Evolutionary conservation across 2,888 invertebrate species (phyloP).

Genomic region (Danaus chrysippus): DNA sequence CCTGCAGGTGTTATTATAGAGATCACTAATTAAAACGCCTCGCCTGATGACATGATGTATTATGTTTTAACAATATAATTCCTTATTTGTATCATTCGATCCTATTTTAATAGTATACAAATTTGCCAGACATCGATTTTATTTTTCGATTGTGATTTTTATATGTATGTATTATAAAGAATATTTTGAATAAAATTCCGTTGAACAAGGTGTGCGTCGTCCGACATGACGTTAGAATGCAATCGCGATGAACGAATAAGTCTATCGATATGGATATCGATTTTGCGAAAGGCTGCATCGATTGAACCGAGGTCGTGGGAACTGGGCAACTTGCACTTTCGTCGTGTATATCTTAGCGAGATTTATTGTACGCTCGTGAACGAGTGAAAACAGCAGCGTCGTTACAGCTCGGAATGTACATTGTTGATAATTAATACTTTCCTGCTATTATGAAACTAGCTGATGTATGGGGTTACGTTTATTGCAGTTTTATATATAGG

Average conservation of each 20-base stretch:
- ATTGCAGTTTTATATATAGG: slow-evolving; percentile 36
- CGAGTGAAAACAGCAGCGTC: slow-evolving; percentile 3
- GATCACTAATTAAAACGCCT: not conserved
- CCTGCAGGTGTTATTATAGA: not conserved
- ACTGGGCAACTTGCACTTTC: slow-evolving; percentile 76
- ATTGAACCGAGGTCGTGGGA: slow-evolving; percentile 58
- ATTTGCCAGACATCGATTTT: too few relatives aligned
- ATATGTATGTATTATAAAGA: too few relatives aligned
- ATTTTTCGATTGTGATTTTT: too few relatives aligned
- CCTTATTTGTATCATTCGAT: not conserved
- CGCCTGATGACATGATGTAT: not conserved
- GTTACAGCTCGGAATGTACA: not conserved
- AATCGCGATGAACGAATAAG: slow-evolving; percentile 6
- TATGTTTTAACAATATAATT: slow-evolving; percentile 10
- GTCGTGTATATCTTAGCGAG: slow-evolving; percentile 42
- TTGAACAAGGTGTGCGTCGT: not conserved
- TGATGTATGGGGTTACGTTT: not conserved
- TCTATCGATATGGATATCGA: slow-evolving; percentile 18
- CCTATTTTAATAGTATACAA: not conserved
- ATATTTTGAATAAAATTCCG: not conserved
- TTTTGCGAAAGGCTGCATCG: slow-evolving; percentile 17
- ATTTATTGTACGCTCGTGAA: slow-evolving; percentile 29
- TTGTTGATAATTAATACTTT: too few relatives aligned
- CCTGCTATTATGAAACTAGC: not conserved
- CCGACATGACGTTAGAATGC: slow-evolving; percentile 1